Base-by-base conservation (phyloP, 2,888 invertebrate species). In the Apamea epomidion region DNA sequence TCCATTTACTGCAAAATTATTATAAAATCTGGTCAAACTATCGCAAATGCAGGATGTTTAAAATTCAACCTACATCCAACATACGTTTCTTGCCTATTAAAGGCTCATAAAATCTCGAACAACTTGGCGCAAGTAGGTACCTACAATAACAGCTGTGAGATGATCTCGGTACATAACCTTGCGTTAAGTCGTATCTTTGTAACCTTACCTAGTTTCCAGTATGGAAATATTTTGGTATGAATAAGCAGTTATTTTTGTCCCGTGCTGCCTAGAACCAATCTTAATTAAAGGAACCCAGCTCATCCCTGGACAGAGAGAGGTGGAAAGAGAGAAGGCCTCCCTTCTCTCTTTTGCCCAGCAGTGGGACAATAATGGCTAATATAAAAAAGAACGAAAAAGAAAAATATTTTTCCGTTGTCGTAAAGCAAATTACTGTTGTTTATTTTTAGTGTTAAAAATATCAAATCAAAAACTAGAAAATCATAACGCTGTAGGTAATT, bases 31-130 rank as follows among this genome's bases (percentile, higher is more conserved):
- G 65, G 29, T 67, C 48, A 67, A 80, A 65, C 65, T 37, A 45
- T 45, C 1, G 6, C 21, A 32, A 73, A 60, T 74, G 29, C 42
- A 74, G 45, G 18, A 62, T 72, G 25, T 70, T 79, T 74, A 74
- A 73, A 51, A 84, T 82, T 80, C 77, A 71, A 84, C 76, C 67
- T 65, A 78, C 69, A 76, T 71, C 62, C 10, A 70, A 71, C 70
- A 45, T 32, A 76, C 80, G 25, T 73, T 62, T 72, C 70, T 83
- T 82, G 68, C 69, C 79, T 80, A 85, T 81, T 83, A 83, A 88
- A 81, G 42, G 62, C 51, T 62, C 73, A 81, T 87, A 78, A 83
- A 83, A 79, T 87, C 76, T 71, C 60, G 72, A 82, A 88, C 79
- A 80, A 80, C 74, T 80, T 71, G 72, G 42, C 70, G 68, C 48